A percentile compares a stretch with the other conserved stretches of the same genome.
These are phyloP conservation scores for Stichopus horrens DNA, from an alignment of 53 echinoderm and acorn worm genomes.

Conservation along the genomic window DNA sequence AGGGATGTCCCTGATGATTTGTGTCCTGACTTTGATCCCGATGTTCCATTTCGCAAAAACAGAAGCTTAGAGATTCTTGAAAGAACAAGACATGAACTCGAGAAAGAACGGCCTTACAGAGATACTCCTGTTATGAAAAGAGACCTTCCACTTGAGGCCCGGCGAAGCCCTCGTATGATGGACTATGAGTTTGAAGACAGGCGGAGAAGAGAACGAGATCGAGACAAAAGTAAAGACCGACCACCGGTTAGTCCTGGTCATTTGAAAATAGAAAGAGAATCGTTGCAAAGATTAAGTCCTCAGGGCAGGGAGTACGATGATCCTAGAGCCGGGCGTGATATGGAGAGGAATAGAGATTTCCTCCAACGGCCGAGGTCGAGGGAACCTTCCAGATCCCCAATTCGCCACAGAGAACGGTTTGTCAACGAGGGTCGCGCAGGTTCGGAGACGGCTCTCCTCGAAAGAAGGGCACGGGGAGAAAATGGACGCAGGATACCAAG, in stretches of 20 bases:
- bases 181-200: constrained; percentile 40
- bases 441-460: constrained; percentile 84
- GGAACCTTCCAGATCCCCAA: constrained; percentile 43
- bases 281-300: constrained; percentile 18
- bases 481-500: constrained; percentile 62
- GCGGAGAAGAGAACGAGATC: constrained; percentile 10
- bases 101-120: constrained; percentile 9
- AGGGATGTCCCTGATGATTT: constrained; percentile 26
- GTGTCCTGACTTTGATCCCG: constrained; percentile 21
- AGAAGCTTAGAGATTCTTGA: constrained; percentile 42
- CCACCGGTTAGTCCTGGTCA: constrained; percentile 11
- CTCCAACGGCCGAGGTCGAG: constrained; percentile 39
- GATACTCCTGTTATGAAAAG: constrained; percentile 31
- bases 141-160: constrained; percentile 8
- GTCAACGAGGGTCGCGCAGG: constrained; percentile 49
- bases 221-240: constrained; percentile 6
- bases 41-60: constrained; percentile 6
- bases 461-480: constrained; percentile 58
- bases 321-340: constrained; percentile 27
- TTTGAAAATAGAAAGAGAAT: constrained; percentile 18
- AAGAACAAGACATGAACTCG: constrained; percentile 33
- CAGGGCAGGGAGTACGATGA: constrained; percentile 37
- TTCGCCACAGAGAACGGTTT: constrained; percentile 45
- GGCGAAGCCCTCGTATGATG: constrained; percentile 31
- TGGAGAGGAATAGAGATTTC: constrained; percentile 31